Evolutionary conservation across 2,888 invertebrate genomes (phyloP).

Genomic region (Shargacucullia verbasci): DNA sequence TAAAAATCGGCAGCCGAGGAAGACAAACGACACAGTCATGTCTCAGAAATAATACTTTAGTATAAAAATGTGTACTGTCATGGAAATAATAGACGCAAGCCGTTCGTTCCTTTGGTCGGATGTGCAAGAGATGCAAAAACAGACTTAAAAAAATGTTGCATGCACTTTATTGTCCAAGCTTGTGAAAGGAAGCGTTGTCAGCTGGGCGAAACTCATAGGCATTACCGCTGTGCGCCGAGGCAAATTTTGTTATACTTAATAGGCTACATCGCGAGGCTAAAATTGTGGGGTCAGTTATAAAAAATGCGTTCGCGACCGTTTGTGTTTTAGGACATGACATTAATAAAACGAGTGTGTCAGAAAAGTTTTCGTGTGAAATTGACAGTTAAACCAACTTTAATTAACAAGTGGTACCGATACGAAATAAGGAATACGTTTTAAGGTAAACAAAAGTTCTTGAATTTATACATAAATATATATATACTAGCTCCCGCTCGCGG

Average conservation of each 20-base stretch:
- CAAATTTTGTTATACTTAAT: not conserved
- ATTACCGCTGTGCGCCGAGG: slow-evolving; percentile 1
- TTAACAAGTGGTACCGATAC: too few species aligned
- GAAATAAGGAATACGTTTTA: too few species aligned
- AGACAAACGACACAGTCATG: not conserved
- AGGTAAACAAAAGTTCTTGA: too few species aligned
- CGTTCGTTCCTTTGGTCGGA: slow-evolving; percentile 6
- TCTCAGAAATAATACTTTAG: not conserved
- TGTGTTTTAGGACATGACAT: too few species aligned
- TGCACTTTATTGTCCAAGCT: not conserved
- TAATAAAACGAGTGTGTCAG: too few species aligned
- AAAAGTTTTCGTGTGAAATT: too few species aligned
- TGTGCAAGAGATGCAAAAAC: slow-evolving; percentile 25
- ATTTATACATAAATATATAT: too few species aligned
- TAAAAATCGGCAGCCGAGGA: not conserved
- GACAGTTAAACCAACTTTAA: too few species aligned
- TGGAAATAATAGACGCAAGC: slow-evolving; percentile 25
- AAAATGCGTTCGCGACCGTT: too few species aligned
- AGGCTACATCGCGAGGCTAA: too few species aligned
- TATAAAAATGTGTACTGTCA: slow-evolving; percentile 18
- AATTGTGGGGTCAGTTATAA: too few species aligned
- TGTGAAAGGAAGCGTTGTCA: slow-evolving; percentile 25
- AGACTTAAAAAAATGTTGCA: slow-evolving; percentile 16
- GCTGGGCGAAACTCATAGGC: slow-evolving; percentile 19
- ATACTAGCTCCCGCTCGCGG: too few species aligned